Evolutionary conservation across 2,797 vertebrate species (phyloP).

Genomic region (Chrosomus eos): DNA sequence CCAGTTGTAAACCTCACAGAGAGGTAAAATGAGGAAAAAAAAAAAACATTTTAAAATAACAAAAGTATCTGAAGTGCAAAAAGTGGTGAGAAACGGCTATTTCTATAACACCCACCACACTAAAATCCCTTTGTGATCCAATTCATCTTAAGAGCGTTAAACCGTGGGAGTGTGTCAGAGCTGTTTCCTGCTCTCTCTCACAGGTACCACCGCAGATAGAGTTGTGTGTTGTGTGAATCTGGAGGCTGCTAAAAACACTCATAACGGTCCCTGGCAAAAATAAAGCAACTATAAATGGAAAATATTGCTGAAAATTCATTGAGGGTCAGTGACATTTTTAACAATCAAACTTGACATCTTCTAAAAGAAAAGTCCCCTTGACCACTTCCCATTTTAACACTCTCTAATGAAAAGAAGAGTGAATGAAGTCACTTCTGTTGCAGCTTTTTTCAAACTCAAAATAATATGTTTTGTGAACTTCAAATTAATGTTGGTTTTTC

Average conservation of each 20-base stretch:
- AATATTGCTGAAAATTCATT: background rate
- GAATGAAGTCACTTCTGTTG: background rate
- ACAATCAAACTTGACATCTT: background rate
- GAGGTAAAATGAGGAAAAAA: background rate
- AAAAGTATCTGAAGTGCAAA: background rate
- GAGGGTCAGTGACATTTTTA: background rate
- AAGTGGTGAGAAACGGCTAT: constrained; percentile 19
- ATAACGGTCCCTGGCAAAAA: background rate
- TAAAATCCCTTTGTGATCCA: constrained; percentile 58
- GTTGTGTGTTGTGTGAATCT: background rate
- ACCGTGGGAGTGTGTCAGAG: constrained; percentile 51
- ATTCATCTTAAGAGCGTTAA: constrained; percentile 47
- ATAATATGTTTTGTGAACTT: background rate
- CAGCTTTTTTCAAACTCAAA: background rate
- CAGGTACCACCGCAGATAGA: background rate
- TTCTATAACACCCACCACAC: constrained; percentile 28
- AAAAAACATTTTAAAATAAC: background rate
- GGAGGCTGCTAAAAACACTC: background rate
- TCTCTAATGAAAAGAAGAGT: constrained; percentile 12
- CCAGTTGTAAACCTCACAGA: background rate
- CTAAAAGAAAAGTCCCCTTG: background rate
- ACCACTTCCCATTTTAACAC: constrained; percentile 1
- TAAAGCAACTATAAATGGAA: background rate
- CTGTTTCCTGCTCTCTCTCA: constrained; percentile 47
- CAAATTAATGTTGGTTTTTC: background rate